phyloP scores from a whole-genome alignment of 2,797 vertebrate genomes.

The Coendou prehensilis region DNA sequence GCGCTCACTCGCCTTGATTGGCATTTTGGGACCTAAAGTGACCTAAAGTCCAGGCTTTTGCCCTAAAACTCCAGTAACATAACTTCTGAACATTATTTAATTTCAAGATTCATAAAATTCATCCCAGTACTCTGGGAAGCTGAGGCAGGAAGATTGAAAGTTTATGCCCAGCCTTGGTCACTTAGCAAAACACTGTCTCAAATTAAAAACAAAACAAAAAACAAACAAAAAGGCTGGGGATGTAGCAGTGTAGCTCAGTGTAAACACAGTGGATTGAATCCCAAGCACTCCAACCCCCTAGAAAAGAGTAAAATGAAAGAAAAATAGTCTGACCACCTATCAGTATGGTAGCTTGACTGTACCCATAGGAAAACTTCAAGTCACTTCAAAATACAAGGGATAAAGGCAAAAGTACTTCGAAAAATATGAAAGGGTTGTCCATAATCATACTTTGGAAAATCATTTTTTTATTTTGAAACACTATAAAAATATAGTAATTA shows the following conservation, averaged over 20 bases:
- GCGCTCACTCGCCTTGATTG: background rate
- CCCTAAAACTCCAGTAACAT: background rate
- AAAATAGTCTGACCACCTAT: background rate
- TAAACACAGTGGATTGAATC: background rate
- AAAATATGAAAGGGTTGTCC: background rate
- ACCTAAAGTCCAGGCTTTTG: background rate
- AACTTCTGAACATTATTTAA: background rate
- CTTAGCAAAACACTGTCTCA: background rate
- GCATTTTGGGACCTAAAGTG: background rate
- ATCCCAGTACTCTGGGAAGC: background rate
- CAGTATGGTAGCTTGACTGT: background rate
- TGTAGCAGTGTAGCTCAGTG: background rate
- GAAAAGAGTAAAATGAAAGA: background rate
- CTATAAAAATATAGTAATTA: background rate
- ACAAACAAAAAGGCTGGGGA: background rate
- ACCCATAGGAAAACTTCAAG: background rate
- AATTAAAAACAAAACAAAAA: background rate
- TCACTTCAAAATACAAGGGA: background rate
- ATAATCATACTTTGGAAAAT: background rate
- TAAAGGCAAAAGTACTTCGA: background rate
- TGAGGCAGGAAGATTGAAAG: background rate
- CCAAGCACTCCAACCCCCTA: background rate
- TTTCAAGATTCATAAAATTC: background rate
- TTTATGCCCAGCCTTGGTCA: background rate
- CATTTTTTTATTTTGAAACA: background rate